Evolutionary conservation across 2,797 vertebrate genomes (phyloP), one percentile per base, ranked within the genome.

Genomic region (Sphenopsis melanotis): DNA sequence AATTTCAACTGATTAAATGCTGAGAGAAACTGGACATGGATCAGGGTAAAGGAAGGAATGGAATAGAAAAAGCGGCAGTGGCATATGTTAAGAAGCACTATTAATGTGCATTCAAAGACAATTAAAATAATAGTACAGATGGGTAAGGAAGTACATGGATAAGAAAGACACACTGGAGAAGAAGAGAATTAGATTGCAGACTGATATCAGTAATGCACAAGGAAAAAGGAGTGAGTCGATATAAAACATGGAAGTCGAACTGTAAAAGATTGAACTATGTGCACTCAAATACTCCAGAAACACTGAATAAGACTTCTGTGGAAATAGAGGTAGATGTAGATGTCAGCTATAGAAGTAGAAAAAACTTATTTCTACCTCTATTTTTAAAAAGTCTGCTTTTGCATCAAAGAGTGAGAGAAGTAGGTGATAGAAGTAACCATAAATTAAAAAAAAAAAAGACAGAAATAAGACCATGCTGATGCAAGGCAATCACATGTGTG

Each of bases 101-200:
- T 78, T 86, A 76, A 90, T 90, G 27, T 81, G 66, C 66, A 78
- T 69, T 91, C 61, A 84, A 66, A 83, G 83, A 78, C 59, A 81
- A 81, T 88, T 91, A 94, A 92, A 95, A 75, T 87, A 87, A 61
- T 63, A 63, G 69, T 78, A 49, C 94, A 95, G 87, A 96, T 93
- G 94, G 91, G n/a, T 61, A 90, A 93, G 92, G 76, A 96, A 97
- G 82, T 89, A 93, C 91, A 91, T 2, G 3, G 61, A 44, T 69
- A 61, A 89, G 61, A 83, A 96, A 90, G 29, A 90, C 53, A 75
- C 60, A 79, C 61, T 76, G 70, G 72, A 89, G 87, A 94, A 86
- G 76, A 94, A 83, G 50, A 93, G 61, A 92, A 75, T 47, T 55
- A 75, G 55, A 93, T 83, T 6, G 12, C 65, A 75, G 72, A 37